Evolutionary conservation across 2,113 vertebrate species (phyloP).

Genomic region (Lagopus leucura): DNA sequence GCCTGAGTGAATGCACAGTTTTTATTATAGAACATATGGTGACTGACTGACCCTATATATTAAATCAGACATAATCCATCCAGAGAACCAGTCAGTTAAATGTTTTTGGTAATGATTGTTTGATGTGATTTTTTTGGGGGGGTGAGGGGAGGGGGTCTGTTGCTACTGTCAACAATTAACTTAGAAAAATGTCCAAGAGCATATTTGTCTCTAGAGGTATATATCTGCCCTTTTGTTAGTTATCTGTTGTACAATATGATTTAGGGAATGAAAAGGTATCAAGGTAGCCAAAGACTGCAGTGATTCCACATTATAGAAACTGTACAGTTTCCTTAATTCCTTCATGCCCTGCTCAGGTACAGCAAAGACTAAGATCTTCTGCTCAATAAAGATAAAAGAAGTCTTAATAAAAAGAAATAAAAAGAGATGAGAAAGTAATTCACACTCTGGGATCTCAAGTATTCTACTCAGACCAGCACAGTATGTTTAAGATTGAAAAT

Average conservation of each 20-base stretch:
- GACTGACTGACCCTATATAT: background rate
- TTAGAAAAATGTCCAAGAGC: conserved; percentile 27
- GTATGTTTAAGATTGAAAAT: background rate
- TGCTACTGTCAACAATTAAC: background rate
- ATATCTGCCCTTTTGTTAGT: background rate
- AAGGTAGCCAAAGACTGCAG: background rate
- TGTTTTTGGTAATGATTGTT: conserved; percentile 9
- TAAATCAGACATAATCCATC: background rate
- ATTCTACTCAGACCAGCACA: background rate
- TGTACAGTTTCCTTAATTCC: background rate
- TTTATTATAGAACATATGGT: conserved; percentile 7
- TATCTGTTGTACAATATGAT: background rate
- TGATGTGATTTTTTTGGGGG: background rate
- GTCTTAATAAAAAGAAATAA: background rate
- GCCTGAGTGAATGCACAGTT: background rate
- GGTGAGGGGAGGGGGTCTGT: background rate
- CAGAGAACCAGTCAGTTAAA: background rate
- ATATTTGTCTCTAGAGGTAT: background rate
- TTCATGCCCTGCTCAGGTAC: background rate
- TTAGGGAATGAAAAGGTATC: background rate
- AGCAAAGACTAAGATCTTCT: background rate
- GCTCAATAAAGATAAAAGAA: background rate
- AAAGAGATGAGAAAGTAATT: background rate
- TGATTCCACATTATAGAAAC: background rate
- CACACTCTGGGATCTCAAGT: background rate